Conservation (phyloP, 2,888 invertebrate genomes). For the Xanthorhoe designata region DNA sequence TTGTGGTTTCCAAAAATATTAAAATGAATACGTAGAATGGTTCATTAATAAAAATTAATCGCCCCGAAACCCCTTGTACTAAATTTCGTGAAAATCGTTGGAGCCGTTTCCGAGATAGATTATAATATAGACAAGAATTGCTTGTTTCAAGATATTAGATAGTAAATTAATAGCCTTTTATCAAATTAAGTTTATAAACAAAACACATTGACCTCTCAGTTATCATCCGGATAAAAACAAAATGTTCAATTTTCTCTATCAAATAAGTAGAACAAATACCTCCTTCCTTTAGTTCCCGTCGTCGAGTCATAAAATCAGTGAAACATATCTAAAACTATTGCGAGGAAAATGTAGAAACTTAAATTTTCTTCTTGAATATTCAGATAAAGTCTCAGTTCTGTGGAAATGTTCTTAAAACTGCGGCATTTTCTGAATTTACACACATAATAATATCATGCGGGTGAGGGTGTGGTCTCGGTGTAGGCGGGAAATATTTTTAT, state of each 20-base stretch:
- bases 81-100: no score
- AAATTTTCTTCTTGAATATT: conserved; percentile 23
- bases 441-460: conserved; percentile 20
- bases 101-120: no score
- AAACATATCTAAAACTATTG: conserved; percentile 12
- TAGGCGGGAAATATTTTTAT: background rate
- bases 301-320: conserved; percentile 7
- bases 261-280: background rate
- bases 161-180: no score
- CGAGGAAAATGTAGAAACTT: conserved; percentile 12
- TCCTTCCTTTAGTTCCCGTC: background rate
- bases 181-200: background rate
- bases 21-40: no score
- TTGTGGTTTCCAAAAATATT: no score
- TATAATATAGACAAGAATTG: no score
- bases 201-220: background rate
- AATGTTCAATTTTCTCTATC: background rate
- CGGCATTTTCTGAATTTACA: conserved; percentile 35
- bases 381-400: conserved; percentile 19
- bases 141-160: no score
- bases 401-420: conserved; percentile 31
- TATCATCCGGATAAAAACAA: background rate
- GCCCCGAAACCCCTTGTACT: no score
- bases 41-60: no score
- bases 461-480: conserved; percentile 5